Percentiles rank a stretch among this genome's conserved stretches.
phyloP scores from a whole-genome alignment of 2,888 invertebrate species.

The Deilephila elpenor region DNA sequence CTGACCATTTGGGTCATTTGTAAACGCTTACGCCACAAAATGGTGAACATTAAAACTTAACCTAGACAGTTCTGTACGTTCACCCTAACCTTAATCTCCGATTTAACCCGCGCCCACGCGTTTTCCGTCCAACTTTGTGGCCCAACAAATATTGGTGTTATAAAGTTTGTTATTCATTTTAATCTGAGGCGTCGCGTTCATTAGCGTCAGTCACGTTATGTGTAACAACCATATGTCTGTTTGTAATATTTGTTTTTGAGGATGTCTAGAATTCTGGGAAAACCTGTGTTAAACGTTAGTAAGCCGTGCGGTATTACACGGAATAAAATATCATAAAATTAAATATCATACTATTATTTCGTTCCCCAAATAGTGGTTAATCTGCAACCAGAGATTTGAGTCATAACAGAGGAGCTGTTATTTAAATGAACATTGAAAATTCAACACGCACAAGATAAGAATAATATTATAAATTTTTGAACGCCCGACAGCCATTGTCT shows the following conservation, averaged over 20 bases:
- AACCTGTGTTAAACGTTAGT: neutral
- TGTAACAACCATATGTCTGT: neutral
- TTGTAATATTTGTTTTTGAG: neutral
- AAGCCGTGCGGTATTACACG: neutral
- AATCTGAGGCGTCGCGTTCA: neutral
- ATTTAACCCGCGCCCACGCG: constrained; percentile 38
- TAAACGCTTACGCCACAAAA: constrained; percentile 32
- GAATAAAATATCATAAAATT: neutral
- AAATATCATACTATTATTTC: too few relatives aligned
- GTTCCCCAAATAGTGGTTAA: too few relatives aligned
- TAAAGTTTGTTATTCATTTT: constrained; percentile 11
- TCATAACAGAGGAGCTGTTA: too few relatives aligned
- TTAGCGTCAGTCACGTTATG: neutral
- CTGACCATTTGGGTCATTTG: constrained; percentile 47
- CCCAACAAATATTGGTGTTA: constrained; percentile 31
- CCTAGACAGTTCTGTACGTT: constrained; percentile 33
- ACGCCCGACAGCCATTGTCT: neutral
- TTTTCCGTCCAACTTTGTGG: constrained; percentile 33
- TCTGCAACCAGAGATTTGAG: too few relatives aligned
- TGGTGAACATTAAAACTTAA: constrained; percentile 31
- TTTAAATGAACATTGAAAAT: too few relatives aligned
- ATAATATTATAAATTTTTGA: neutral
- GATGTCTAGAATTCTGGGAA: neutral
- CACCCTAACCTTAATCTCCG: constrained; percentile 39
- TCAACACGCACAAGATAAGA: too few relatives aligned